Evolutionary conservation across 2,888 invertebrate genomes (phyloP).

Genomic region (Glaucopsyche alexis): DNA sequence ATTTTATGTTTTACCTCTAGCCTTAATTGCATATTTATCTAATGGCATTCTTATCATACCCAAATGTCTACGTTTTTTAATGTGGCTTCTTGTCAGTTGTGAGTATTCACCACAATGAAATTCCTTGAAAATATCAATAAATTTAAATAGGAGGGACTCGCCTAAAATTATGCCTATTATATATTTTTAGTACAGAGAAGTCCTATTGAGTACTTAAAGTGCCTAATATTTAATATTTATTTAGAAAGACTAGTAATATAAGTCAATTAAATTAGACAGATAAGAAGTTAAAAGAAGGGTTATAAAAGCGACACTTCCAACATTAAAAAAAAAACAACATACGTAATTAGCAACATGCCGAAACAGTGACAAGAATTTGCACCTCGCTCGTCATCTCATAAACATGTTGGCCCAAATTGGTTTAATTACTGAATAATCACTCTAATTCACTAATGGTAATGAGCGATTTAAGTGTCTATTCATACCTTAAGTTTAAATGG

Average conservation of each 20-base stretch:
- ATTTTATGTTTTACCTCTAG: slow-evolving; percentile 43
- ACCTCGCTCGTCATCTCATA: slow-evolving; percentile 5
- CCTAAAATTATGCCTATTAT: too few species aligned
- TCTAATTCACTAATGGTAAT: slow-evolving; percentile 6
- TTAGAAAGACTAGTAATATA: too few species aligned
- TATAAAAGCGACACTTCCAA: too few species aligned
- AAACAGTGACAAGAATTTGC: neutral
- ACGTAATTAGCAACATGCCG: neutral
- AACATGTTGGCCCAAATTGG: neutral
- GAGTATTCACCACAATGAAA: slow-evolving; percentile 18
- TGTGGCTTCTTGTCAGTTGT: neutral
- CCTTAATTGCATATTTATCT: slow-evolving; percentile 71
- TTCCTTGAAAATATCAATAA: slow-evolving; percentile 19
- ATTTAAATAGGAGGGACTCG: neutral
- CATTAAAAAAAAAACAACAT: too few species aligned
- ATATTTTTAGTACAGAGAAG: neutral
- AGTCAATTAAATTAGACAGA: too few species aligned
- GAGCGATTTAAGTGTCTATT: slow-evolving; percentile 3
- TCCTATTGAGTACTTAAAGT: too few species aligned
- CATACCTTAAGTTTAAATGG: neutral
- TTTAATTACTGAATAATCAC: neutral
- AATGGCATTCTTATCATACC: slow-evolving; percentile 60
- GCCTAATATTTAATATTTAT: too few species aligned
- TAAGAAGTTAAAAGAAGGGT: too few species aligned
- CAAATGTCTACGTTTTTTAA: slow-evolving; percentile 50